Percentiles rank a stretch among this genome's conserved stretches.
Conservation (phyloP, 2,888 invertebrate genomes). For the Lamellibrachia columna region DNA sequence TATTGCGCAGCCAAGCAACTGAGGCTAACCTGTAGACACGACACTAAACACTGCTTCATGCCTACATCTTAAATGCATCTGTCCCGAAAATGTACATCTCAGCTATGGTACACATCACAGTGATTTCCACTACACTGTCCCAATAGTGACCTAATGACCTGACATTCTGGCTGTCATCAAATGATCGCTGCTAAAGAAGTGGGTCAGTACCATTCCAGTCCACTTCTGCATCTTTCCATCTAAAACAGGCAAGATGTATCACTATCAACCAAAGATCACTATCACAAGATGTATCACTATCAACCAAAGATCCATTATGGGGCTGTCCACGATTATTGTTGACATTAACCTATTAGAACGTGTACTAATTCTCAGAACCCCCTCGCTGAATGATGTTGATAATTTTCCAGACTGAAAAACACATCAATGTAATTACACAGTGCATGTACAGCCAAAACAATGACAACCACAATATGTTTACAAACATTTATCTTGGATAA, state of each 20-base stretch:
- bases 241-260: slow-evolving; percentile 35
- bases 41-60: not conserved
- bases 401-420: too few species aligned
- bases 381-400: too few species aligned
- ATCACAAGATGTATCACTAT: too few species aligned
- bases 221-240: slow-evolving; percentile 65
- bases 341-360: too few species aligned
- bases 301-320: too few species aligned
- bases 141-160: not conserved
- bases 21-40: not conserved
- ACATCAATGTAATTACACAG: too few species aligned
- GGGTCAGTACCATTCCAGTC: slow-evolving; percentile 68
- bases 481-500: too few species aligned
- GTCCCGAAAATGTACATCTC: not conserved
- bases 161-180: not conserved
- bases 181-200: slow-evolving; percentile 41
- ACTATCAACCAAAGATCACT: not conserved
- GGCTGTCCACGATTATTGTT: too few species aligned
- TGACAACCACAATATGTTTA: too few species aligned
- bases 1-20: not conserved
- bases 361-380: too few species aligned
- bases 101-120: not conserved
- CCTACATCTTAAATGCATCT: not conserved
- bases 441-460: too few species aligned
- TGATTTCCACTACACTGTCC: not conserved